Percentiles rank a stretch among this genome's conserved stretches.
Conservation (phyloP, 2,113 vertebrate genomes). For the Hemibagrus wyckioides region DNA sequence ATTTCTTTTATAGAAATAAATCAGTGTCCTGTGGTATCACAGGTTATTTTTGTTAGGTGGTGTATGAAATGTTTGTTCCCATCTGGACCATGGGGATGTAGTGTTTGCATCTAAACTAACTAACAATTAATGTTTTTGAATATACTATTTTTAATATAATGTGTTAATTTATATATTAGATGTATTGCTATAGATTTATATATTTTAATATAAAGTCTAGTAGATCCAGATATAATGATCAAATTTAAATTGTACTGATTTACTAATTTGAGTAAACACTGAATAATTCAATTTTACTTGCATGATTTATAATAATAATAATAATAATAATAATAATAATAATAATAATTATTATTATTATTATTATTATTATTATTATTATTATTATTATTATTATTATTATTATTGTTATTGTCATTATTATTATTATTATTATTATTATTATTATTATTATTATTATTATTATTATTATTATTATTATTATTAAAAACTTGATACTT, state of each 20-base stretch:
- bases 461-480: neutral
- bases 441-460: neutral
- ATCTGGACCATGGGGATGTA: neutral
- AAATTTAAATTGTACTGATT: neutral
- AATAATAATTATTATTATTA: neutral
- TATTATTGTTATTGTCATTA: neutral
- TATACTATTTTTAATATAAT: neutral
- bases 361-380: neutral
- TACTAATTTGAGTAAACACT: neutral
- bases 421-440: neutral
- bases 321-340: neutral
- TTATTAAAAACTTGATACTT: neutral
- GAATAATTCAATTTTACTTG: neutral
- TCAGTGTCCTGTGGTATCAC: neutral
- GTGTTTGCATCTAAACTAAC: neutral
- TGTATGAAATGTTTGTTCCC: neutral
- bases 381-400: neutral
- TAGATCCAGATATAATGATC: neutral
- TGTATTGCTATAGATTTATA: too few relatives aligned
- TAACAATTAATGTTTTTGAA: neutral
- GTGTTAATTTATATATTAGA: too few relatives aligned
- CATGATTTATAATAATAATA: neutral
- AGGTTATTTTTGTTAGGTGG: neutral
- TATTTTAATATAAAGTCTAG: too few relatives aligned
- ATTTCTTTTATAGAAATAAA: conserved; percentile 58